Evolutionary conservation across 2,797 vertebrate species (phyloP), one percentile per base, ranked within the genome.

Genomic region (Gymnodraco acuticeps): DNA sequence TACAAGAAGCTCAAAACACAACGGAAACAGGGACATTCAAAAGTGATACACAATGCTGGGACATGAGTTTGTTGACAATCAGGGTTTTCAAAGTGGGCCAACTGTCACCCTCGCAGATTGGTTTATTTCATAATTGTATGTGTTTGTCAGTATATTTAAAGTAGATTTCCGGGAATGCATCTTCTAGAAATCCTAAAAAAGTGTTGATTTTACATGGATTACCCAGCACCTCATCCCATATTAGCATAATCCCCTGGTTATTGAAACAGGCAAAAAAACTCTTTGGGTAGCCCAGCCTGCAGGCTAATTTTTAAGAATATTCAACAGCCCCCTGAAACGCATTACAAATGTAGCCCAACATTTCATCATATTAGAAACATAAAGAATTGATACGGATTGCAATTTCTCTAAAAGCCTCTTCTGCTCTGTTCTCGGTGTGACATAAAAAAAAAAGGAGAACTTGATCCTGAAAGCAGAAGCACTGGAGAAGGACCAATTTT

Each of bases 351-450:
- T 72, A 76, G 56, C 56, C 70, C 33, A n/a, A 69, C 64, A 81
- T 88, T 70, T 79, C 14, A 88, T 86, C 80, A 74, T 33, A 82
- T 77, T 73, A 69, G 19, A 72, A 42, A 78, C 69, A 76, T 81
- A 60, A 84, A 65, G 68, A 78, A 78, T 73, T 71, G 53, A 85
- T 76, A 68, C 15, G 1, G 5, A 7, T 14, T 64, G 64, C 59
- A 70, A 55, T 85, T 84, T 75, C 47, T 60, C 11, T 45, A 76
- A 82, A 75, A 64, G 41, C 70, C 41, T 51, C 17, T 27, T 20
- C 52, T 52, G 42, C 74, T 65, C 16, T 19, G 53, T 43, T 75
- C 46, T 27, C 46, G 17, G 52, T 56, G 20, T 48, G 52, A 83
- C 41, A 41, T 63, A 65, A 14, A 42, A 59, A 38, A 7, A 38